A percentile compares a stretch with the other conserved stretches of the same genome.
Conservation (phyloP, 2,888 invertebrate genomes). For the Cheilosia urbana region DNA sequence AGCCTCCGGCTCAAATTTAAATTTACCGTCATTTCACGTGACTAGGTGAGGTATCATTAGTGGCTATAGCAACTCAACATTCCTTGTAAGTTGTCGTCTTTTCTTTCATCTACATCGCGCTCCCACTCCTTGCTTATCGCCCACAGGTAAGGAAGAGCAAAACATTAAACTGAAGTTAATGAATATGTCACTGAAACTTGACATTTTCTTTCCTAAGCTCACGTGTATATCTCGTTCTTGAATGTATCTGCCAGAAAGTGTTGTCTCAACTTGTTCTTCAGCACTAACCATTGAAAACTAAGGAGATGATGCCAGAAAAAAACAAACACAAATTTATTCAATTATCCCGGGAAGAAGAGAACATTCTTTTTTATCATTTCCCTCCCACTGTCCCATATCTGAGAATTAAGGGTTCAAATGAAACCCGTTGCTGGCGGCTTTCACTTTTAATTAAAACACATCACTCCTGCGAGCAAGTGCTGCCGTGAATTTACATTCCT, state of each 20-base stretch:
- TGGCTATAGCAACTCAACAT: not conserved
- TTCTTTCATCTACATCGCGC: not conserved
- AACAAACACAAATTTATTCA: constrained; percentile 39
- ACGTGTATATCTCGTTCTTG: constrained; percentile 25
- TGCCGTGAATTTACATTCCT: constrained; percentile 24
- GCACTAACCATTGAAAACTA: not conserved
- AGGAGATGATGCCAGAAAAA: constrained; percentile 8
- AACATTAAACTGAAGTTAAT: constrained; percentile 25
- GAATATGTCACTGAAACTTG: constrained; percentile 23
- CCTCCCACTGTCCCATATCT: constrained; percentile 27
- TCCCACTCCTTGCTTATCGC: constrained; percentile 1
- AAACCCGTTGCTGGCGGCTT: constrained; percentile 29
- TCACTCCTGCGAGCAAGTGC: constrained; percentile 13
- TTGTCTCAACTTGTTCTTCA: constrained; percentile 36
- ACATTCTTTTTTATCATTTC: constrained; percentile 28
- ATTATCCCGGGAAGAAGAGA: not conserved
- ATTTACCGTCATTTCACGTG: not conserved
- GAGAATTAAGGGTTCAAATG: constrained; percentile 43
- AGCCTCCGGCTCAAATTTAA: not conserved
- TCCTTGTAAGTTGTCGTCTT: not conserved
- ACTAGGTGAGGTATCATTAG: constrained; percentile 17
- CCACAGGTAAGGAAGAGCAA: constrained; percentile 4
- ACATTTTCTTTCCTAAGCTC: constrained; percentile 11
- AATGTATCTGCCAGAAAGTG: constrained; percentile 46
- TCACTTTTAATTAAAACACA: constrained; percentile 70